Conservation (phyloP, 1,140 invertebrate genomes). For the Gerris buenoi region DNA sequence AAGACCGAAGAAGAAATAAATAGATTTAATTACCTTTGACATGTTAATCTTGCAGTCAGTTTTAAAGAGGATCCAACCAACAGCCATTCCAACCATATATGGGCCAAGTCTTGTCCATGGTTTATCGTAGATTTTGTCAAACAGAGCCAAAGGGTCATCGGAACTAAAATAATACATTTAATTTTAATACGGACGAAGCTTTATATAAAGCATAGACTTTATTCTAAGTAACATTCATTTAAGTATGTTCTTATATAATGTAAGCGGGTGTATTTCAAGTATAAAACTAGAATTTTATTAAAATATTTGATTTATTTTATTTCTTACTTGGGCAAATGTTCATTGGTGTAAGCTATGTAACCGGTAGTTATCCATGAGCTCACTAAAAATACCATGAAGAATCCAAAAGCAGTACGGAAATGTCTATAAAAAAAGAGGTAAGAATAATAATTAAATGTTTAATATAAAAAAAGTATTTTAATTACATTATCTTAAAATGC, state of each 20-base stretch:
- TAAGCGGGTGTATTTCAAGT: background rate
- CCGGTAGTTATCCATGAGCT: slow-evolving; percentile 63
- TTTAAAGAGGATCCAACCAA: slow-evolving; percentile 66
- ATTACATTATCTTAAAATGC: background rate
- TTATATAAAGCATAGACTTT: too few relatives aligned
- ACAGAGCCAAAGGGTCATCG: slow-evolving; percentile 64
- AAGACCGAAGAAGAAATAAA: too few relatives aligned
- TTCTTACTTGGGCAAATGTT: slow-evolving; percentile 47
- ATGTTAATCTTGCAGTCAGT: slow-evolving; percentile 62
- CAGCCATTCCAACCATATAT: slow-evolving; percentile 66
- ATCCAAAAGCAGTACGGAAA: slow-evolving; percentile 50
- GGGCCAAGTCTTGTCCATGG: slow-evolving; percentile 70
- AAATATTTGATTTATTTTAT: background rate
- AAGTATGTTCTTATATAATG: background rate
- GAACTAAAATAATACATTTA: too few relatives aligned
- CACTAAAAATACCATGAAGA: slow-evolving; percentile 45
- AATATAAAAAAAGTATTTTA: slow-evolving; percentile 1
- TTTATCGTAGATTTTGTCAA: slow-evolving; percentile 77
- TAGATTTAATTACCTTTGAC: slow-evolving; percentile 48
- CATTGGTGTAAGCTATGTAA: slow-evolving; percentile 59
- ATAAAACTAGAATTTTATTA: background rate
- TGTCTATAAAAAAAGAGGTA: slow-evolving; percentile 36
- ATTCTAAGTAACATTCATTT: too few relatives aligned
- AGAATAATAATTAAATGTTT: slow-evolving; percentile 4
- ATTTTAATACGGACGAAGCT: too few relatives aligned